phyloP scores from a whole-genome alignment of 2,888 invertebrate species.

The Torymus texanus region DNA sequence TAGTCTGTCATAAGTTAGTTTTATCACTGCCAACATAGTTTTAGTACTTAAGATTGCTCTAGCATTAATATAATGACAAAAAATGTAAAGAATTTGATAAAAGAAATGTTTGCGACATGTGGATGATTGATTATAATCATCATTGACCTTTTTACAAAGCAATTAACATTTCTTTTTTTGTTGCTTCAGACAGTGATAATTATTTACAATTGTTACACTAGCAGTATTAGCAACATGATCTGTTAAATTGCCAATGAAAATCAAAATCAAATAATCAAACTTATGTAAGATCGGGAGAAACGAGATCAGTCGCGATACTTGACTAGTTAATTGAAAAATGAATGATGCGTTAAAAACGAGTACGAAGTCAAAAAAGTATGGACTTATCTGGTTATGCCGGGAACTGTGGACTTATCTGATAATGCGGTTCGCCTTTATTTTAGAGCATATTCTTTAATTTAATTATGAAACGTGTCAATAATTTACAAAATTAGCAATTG shows the following conservation, averaged over 20 bases:
- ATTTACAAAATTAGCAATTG: too few species aligned
- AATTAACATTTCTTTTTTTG: constrained; percentile 25
- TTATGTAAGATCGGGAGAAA: too few species aligned
- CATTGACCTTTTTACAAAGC: constrained; percentile 16
- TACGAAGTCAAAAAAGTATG: too few species aligned
- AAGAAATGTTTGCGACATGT: constrained; percentile 12
- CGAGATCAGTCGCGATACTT: too few species aligned
- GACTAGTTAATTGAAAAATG: too few species aligned
- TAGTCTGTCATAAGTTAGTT: constrained; percentile 42
- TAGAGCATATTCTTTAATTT: too few species aligned
- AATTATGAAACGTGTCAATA: too few species aligned
- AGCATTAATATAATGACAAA: constrained; percentile 20
- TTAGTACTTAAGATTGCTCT: constrained; percentile 19
- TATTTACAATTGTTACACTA: constrained; percentile 34
- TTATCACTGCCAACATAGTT: constrained; percentile 50
- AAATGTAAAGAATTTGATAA: constrained; percentile 35
- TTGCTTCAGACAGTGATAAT: constrained; percentile 7
- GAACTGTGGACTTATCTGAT: too few species aligned
- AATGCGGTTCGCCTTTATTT: too few species aligned
- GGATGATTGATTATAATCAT: constrained; percentile 22
- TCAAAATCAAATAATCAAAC: too few species aligned
- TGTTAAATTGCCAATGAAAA: constrained; percentile 20
- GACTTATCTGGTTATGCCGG: too few species aligned
- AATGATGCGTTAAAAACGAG: too few species aligned
- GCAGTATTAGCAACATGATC: constrained; percentile 47